Base-by-base conservation (phyloP, 2,113 vertebrate genomes). In the Actenoides hombroni region DNA sequence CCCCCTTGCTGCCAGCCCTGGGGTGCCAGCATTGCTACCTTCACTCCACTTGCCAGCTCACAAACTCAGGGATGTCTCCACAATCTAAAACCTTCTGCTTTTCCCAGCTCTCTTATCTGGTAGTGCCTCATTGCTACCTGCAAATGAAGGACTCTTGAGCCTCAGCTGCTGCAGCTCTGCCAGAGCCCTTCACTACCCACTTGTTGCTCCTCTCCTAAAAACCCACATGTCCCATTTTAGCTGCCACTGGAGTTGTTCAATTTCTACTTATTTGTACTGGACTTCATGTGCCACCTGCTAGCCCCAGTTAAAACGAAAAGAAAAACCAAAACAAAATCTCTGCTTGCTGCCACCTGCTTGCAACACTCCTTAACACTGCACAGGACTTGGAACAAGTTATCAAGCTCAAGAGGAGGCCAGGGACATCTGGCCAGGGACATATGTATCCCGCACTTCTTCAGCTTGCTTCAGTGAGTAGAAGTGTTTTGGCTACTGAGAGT, bases 301-400 rank as follows among this genome's bases (percentile, higher is more conserved):
- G 54, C 26, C 49, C 6, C 0, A 88, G 5, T 76, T 44, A 79
- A 86, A 88, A 53, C 51, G 15, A 86, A 21, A 7, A 9, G 24
- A 68, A 63, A 44, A 86, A 21, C 51, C 14, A 53, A 26, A 26
- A 6, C 49, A 51, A 53, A 65, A 33, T 2, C 17, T 31, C 28
- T 29, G 63, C 15, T 23, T 57, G 37, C 60, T 82, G 81, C 60
- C 1, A 2, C 80, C 48, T 74, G 51, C 29, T 76, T 73, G 49
- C 28, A 48, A 16, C 0, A 0, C 15, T 88, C 48, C 88, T 57
- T 46, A 28, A 77, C 0, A 1, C 31, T 53, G 16, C 1, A 5
- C 0, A 7, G 63, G 39, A 35, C 33, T 56, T 3, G 3, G 16
- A 59, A n/a, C 18, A 39, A 0, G 1, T 26, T 33, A 37, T 9